Evolutionary conservation across 2,113 vertebrate species (phyloP), one percentile per base, ranked within the genome.

Genomic region (Penelope pileata): DNA sequence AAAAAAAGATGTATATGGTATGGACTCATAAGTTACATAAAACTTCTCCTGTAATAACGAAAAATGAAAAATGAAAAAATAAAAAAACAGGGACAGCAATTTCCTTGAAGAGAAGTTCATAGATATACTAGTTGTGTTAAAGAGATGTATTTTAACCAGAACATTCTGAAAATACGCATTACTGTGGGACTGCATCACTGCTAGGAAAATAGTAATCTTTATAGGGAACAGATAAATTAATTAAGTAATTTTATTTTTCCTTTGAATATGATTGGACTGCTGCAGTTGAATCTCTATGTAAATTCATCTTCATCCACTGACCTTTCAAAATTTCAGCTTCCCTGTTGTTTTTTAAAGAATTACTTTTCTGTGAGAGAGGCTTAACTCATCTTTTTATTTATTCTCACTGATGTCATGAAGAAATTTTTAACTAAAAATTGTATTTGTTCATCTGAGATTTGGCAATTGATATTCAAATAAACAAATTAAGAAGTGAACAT

Each of bases 341-440:
- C 23, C 8, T 48, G 2, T 19, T 53, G 1, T 30, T 68, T 72
- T 40, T 26, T 30, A 27, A 42, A 53, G 3, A 13, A 27, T 43
- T 58, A 2, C 0, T 79, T n/a, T 91, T 54, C 51, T 21, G 11
- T 12, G 6, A 19, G 17, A 63, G 3, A 0, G 0, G 13, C 29
- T 58, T 58, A 10, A 59, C 11, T 38, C 62, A 59, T 5, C 3
- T 40, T 81, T 77, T 60, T 9, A 30, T 54, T 81, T 60, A 45
- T 36, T 23, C 13, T 75, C 17, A 53, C 5, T 34, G 14, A 4
- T 16, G 64, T 10, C 26, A 15, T 30, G 27, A 68, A 64, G 47
- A 76, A 76, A 76, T 5, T 50, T 72, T 29, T 84, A 78, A 60
- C 7, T 47, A 47, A 8, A 32, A 83, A 87, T 80, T 34, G 19